A percentile compares a stretch with the other conserved stretches of the same genome.
Evolutionary conservation across 2,113 vertebrate genomes (phyloP).

Genomic region (Aegithalos caudatus): DNA sequence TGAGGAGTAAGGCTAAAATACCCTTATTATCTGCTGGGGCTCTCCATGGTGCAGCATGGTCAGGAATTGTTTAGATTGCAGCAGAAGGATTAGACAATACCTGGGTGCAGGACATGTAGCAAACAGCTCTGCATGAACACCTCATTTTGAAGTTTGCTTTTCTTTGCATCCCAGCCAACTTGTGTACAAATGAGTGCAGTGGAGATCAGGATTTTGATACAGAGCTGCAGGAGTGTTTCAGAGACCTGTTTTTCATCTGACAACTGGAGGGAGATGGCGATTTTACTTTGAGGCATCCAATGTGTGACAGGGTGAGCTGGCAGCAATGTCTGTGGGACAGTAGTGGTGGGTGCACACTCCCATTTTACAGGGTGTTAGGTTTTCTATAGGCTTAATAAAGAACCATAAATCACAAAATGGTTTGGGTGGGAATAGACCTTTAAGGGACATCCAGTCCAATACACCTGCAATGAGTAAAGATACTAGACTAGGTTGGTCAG

Average conservation of each 20-base stretch:
- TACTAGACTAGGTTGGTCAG: not conserved
- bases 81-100: not conserved
- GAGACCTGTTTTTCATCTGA: not conserved
- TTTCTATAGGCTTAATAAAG: not conserved
- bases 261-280: rapidly evolving
- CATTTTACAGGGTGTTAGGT: not conserved
- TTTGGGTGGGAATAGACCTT: not conserved
- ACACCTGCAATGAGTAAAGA: not conserved
- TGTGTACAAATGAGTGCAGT: not conserved
- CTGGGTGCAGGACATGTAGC: not conserved
- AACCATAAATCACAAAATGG: not conserved
- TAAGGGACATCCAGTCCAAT: not conserved
- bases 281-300: not conserved
- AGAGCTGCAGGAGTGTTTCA: not conserved
- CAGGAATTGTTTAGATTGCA: not conserved
- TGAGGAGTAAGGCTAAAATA: not conserved
- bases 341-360: not conserved
- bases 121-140: not conserved
- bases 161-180: not conserved
- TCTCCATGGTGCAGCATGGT: rapidly evolving
- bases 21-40: not conserved
- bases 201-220: not conserved
- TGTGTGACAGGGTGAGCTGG: rapidly evolving
- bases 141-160: not conserved
- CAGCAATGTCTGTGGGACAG: not conserved